These are phyloP conservation scores for Orthonyx spaldingii DNA, from an alignment of 2,113 vertebrate species.

Conservation along the genomic window DNA sequence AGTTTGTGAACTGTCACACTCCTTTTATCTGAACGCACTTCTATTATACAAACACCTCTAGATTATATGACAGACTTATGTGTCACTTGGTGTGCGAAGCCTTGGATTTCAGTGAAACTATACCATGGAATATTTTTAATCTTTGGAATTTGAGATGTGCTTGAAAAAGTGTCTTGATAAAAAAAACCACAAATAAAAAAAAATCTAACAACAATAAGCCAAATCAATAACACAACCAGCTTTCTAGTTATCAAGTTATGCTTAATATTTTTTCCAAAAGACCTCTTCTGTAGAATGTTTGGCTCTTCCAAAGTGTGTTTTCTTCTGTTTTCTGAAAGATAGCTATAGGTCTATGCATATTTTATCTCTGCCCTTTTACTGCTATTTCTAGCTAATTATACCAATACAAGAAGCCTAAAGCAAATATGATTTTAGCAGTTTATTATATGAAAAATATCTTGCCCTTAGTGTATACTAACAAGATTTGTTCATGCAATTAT, in stretches of 20 bases:
- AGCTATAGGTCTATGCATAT: conserved; percentile 42
- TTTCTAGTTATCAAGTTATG: not conserved
- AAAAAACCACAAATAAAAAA: not conserved
- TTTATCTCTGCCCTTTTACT: conserved; percentile 62
- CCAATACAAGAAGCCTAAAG: conserved; percentile 66
- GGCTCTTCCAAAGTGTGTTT: conserved; percentile 50
- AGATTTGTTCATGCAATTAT: conserved; percentile 69
- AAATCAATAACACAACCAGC: not conserved
- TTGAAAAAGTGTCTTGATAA: not conserved
- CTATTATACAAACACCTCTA: not conserved
- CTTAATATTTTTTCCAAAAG: conserved; percentile 16
- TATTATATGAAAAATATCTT: conserved; percentile 72
- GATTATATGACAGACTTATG: not conserved
- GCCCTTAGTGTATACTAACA: conserved; percentile 60
- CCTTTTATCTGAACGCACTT: not conserved
- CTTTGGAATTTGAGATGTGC: not conserved
- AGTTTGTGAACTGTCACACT: not conserved
- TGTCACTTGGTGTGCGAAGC: not conserved
- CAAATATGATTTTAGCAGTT: conserved; percentile 74
- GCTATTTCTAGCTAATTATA: conserved; percentile 71
- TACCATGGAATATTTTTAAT: not conserved
- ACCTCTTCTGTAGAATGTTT: conserved; percentile 43
- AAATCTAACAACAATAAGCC: not conserved
- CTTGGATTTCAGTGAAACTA: not conserved
- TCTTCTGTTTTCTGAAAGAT: conserved; percentile 57